phyloP scores from a whole-genome alignment of 2,797 vertebrate genomes.

The Nothura maculosa region DNA sequence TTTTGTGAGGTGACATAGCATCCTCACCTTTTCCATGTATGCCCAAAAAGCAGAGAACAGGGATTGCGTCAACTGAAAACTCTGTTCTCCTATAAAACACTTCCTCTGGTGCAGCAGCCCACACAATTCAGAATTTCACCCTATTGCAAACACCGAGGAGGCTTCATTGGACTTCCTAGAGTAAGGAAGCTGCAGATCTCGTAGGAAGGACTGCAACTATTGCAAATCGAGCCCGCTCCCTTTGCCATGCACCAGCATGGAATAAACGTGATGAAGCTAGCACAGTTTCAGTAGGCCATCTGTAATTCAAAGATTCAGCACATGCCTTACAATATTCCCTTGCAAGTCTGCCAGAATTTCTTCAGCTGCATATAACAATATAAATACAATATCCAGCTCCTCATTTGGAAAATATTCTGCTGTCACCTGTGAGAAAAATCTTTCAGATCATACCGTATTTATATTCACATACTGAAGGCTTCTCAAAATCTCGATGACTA shows the following conservation, averaged over 20 bases:
- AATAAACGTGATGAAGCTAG: not conserved
- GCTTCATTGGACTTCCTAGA: not conserved
- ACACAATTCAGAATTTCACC: not conserved
- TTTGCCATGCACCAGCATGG: not conserved
- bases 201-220: not conserved
- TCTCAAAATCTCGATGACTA: not conserved
- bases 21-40: not conserved
- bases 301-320: not conserved
- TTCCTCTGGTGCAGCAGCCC: not conserved
- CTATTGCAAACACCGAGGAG: fast-evolving
- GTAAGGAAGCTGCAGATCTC: not conserved
- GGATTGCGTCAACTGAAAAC: not conserved
- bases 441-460: not conserved
- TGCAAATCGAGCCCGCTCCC: not conserved
- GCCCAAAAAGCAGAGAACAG: not conserved
- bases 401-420: not conserved
- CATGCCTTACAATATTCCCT: not conserved
- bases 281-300: not conserved
- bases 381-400: not conserved
- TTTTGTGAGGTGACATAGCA: not conserved
- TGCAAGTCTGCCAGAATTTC: not conserved
- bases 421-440: not conserved
- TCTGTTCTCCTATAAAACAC: not conserved
- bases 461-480: not conserved
- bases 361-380: not conserved